Evolutionary conservation across 2,888 invertebrate species (phyloP), one percentile per base, ranked within the genome.

Genomic region (Kryphioiulus occultus): DNA sequence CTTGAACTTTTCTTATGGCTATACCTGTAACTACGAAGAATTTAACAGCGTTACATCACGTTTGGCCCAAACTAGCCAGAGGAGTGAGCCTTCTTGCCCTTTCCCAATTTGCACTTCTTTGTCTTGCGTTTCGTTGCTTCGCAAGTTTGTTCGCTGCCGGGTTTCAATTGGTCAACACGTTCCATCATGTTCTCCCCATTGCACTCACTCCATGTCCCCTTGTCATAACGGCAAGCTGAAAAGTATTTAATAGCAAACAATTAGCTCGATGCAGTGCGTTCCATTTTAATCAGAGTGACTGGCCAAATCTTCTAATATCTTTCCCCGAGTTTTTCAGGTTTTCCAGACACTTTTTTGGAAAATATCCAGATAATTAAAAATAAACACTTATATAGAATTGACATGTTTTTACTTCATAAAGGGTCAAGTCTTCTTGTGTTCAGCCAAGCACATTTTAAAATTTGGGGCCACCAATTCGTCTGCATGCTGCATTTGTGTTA

Each of bases 141-240:
- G 87, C 90, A 90, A 39, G 86, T 86, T 12, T 88, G 87, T 85
- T 89, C 89, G 87, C 89, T 89, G 68, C 89, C 89, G 87, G 95
- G 93, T 87, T 90, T 90, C 26, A 90, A 68, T 83, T 87, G 89
- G 87, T 90, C 90, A 68, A 89, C 89, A n/a, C 90, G 88, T 35
- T 89, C 88, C 87, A 89, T 89, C 32, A 89, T 89, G 44, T 89
- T 89, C 26, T 89, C 88, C 22, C 88, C 88, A 32, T 89, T 88
- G 88, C 90, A 90, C 1, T 89, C 90, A 85, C 88, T 89, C 90
- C 90, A 90, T 78, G 89, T 88, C 32, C 90, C 90, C 84, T 90
- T 90, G 39, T 89, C 89, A 88, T 90, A 90, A 42, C 90, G 89
- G 87, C 90, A 90, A 26, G 89, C 90, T 96, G 91, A 88, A 90